A percentile compares a stretch with the other conserved stretches of the same genome.
Conservation (phyloP, 2,888 invertebrate genomes). For the Agrochola circellaris region DNA sequence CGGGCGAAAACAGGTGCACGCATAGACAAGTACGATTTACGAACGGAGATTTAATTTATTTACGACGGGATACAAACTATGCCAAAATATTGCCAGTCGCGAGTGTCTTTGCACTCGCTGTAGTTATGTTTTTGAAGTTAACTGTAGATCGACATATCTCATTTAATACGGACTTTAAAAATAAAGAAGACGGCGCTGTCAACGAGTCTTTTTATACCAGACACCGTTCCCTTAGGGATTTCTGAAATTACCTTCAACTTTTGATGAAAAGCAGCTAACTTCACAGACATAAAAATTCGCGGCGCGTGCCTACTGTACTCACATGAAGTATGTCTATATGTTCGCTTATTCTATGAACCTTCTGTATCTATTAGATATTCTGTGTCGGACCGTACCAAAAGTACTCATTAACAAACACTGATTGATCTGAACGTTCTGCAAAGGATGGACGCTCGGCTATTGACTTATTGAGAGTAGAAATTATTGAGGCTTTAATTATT, state of each 20-base stretch:
- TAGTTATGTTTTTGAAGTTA: not conserved
- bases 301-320: not conserved
- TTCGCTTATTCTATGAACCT: not conserved
- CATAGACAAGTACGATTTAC: not conserved
- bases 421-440: slow-evolving; percentile 28
- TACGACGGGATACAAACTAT: too few relatives aligned
- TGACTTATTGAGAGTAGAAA: slow-evolving; percentile 37
- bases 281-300: not conserved
- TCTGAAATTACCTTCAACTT: not conserved
- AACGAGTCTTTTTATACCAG: not conserved
- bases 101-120: not conserved
- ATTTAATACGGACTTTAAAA: not conserved
- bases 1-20: not conserved
- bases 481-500: slow-evolving; percentile 44
- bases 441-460: slow-evolving; percentile 20
- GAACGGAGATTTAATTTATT: not conserved
- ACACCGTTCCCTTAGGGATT: not conserved
- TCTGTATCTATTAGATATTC: not conserved
- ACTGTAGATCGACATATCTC: not conserved
- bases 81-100: not conserved
- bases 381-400: slow-evolving; percentile 10
- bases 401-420: slow-evolving; percentile 38
- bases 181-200: not conserved
- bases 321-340: not conserved
- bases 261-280: not conserved